Percentiles rank a stretch among this genome's conserved stretches.
These are phyloP conservation scores for Druon quercuslanigerum DNA, from an alignment of 1,140 invertebrate genomes.

Conservation along the genomic window DNA sequence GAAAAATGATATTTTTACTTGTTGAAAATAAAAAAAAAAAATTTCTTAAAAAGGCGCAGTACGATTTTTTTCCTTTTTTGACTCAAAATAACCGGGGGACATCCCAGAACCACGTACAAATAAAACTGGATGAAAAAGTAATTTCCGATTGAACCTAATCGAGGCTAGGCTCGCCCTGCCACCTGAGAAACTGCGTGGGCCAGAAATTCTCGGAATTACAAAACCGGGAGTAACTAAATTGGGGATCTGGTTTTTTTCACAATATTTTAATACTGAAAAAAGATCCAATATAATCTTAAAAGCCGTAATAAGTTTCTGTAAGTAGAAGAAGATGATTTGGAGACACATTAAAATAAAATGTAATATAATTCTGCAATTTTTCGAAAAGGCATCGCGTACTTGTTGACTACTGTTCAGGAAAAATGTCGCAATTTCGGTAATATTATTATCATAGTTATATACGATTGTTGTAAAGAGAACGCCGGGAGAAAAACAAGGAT, in stretches of 20 bases:
- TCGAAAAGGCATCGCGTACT: slow-evolving; percentile 42
- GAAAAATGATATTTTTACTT: too few species aligned
- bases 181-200: too few species aligned
- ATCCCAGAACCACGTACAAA: too few species aligned
- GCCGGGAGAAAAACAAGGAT: slow-evolving; percentile 37
- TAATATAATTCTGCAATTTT: slow-evolving; percentile 39
- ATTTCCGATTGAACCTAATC: too few species aligned
- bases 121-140: too few species aligned
- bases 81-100: too few species aligned
- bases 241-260: neutral
- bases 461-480: slow-evolving; percentile 48
- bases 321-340: neutral
- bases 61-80: too few species aligned
- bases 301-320: neutral
- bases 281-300: neutral
- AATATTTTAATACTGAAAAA: neutral
- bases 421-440: slow-evolving; percentile 66
- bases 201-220: too few species aligned
- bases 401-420: slow-evolving; percentile 60
- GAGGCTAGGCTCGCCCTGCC: too few species aligned
- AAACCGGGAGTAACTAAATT: too few species aligned
- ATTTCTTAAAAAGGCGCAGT: too few species aligned
- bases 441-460: slow-evolving; percentile 65
- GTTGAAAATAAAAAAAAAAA: too few species aligned
- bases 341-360: slow-evolving; percentile 32